Conservation (phyloP, 1,140 invertebrate genomes). For the Pseudomyrmex pallidus region DNA sequence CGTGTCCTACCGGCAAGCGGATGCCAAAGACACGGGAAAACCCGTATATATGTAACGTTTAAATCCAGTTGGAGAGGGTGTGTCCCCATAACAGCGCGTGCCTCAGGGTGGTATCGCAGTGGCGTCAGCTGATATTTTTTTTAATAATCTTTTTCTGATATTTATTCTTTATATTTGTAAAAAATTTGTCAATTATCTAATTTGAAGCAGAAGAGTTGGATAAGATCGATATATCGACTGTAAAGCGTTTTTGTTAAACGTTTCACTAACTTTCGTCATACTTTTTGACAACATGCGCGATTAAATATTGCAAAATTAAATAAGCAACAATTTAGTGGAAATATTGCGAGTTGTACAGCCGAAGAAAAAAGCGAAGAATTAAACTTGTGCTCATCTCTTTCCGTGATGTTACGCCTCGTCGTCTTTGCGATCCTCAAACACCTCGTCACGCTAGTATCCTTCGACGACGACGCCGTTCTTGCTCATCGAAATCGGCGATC, state of each 20-base stretch:
- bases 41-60: constrained; percentile 70
- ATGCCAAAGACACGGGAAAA: constrained; percentile 60
- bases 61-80: constrained; percentile 68
- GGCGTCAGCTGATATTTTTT: constrained; percentile 33
- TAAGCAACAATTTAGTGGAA: not conserved
- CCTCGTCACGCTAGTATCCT: constrained; percentile 30
- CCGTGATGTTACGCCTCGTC: constrained; percentile 21
- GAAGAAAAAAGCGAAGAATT: not conserved
- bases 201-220: not conserved
- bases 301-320: too few species aligned
- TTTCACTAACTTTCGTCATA: too few species aligned
- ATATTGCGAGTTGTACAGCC: constrained; percentile 28
- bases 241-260: too few species aligned
- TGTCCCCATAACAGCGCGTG: constrained; percentile 67
- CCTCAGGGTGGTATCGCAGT: constrained; percentile 69
- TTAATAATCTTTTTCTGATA: not conserved
- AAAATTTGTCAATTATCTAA: not conserved
- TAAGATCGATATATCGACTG: not conserved
- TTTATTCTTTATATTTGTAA: not conserved
- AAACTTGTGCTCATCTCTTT: constrained; percentile 3
- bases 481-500: constrained; percentile 63
- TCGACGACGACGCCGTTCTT: constrained; percentile 33
- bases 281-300: too few species aligned
- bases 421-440: constrained; percentile 13
- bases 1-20: constrained; percentile 71